phyloP scores from a whole-genome alignment of 2,113 vertebrate genomes.

The Pachycephala philippinensis region DNA sequence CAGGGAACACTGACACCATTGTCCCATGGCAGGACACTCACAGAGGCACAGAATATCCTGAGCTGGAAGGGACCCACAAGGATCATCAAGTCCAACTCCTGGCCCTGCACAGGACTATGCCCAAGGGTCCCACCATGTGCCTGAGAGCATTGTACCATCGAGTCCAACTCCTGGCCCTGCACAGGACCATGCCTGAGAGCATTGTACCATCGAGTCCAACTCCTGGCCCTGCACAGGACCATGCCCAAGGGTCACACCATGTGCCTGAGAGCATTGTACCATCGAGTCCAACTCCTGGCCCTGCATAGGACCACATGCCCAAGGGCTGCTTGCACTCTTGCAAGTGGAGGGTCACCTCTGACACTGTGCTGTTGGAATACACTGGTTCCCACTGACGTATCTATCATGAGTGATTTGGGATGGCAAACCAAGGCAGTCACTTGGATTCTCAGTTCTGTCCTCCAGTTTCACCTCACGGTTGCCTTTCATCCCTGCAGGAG shows the following conservation, averaged over 20 bases:
- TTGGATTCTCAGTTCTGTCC: not conserved
- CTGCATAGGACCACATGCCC: not conserved
- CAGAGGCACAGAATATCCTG: not conserved
- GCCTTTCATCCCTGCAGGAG: slow-evolving; percentile 73
- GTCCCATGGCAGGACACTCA: not conserved
- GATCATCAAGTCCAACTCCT: not conserved
- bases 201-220: accelerated
- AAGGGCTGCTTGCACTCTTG: not conserved
- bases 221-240: not conserved
- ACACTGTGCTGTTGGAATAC: not conserved
- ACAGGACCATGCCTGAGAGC: too few species aligned
- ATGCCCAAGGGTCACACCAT: not conserved
- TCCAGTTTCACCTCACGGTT: not conserved
- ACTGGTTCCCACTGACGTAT: not conserved
- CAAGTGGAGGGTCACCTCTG: not conserved
- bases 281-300: accelerated
- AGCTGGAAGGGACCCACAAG: not conserved
- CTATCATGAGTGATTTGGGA: accelerated
- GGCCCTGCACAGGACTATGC: not conserved
- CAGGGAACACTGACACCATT: not conserved
- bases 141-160: not conserved
- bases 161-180: not conserved
- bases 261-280: not conserved
- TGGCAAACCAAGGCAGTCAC: accelerated
- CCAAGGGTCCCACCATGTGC: not conserved